Evolutionary conservation across 2,113 vertebrate genomes (phyloP).

Genomic region (Felis chaus): DNA sequence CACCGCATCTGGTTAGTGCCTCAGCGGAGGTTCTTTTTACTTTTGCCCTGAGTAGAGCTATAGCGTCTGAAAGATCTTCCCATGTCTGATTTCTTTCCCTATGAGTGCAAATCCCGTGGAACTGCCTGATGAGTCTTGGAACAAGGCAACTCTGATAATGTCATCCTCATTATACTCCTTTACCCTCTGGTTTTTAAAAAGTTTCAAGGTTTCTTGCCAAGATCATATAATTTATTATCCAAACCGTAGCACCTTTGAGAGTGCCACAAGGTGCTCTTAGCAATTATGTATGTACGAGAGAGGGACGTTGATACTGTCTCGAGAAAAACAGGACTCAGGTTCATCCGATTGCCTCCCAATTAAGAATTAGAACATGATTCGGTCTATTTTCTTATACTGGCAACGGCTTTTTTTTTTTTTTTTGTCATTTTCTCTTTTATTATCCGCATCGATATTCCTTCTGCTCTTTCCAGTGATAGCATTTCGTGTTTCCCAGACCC

Average conservation of each 20-base stretch:
- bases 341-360: background rate
- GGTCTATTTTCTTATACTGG: background rate
- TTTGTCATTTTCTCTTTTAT: background rate
- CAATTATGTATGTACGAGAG: constrained; percentile 7
- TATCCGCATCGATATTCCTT: background rate
- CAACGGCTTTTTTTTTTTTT: background rate
- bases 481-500: background rate
- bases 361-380: background rate
- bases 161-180: background rate
- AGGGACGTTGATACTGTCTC: background rate
- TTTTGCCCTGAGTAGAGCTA: background rate
- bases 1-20: background rate
- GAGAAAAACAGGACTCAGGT: background rate
- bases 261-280: background rate
- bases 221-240: constrained; percentile 25
- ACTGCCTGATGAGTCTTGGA: background rate
- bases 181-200: background rate
- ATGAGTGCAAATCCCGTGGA: background rate
- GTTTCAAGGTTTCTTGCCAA: constrained; percentile 1
- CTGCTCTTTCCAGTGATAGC: background rate
- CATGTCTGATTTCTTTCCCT: background rate
- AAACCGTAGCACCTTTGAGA: background rate
- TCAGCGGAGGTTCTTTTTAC: background rate
- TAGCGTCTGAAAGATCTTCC: background rate
- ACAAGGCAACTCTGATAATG: background rate